phyloP scores from a whole-genome alignment of 2,888 invertebrate genomes.

The Gandaritis pyraliata region DNA sequence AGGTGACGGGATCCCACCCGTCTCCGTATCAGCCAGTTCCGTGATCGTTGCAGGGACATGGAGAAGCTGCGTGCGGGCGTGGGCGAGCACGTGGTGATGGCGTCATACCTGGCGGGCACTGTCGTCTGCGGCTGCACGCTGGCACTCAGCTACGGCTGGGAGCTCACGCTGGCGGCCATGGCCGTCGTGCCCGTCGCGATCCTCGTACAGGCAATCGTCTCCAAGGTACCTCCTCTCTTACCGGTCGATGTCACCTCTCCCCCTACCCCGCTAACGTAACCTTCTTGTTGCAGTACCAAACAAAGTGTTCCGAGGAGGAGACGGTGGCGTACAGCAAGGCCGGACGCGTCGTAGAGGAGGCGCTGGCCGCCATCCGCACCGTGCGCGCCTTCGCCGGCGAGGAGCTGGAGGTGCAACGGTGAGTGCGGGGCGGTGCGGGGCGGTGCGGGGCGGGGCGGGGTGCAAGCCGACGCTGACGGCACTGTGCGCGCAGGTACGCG shows the following conservation, averaged over 20 bases:
- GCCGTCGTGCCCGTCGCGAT: conserved; percentile 90
- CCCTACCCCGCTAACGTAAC: background rate
- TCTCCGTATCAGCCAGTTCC: too few relatives aligned
- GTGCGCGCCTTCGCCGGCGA: conserved; percentile 84
- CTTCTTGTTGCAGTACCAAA: conserved; percentile 80
- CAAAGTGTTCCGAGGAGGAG: conserved; percentile 85
- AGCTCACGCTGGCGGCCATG: conserved; percentile 91
- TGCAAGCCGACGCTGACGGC: conserved; percentile 76
- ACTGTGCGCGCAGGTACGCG: background rate
- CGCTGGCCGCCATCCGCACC: conserved; percentile 85
- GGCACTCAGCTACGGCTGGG: conserved; percentile 92
- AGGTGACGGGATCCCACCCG: too few relatives aligned
- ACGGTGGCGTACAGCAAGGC: conserved; percentile 89
- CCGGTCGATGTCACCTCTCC: too few relatives aligned
- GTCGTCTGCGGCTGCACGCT: conserved; percentile 87
- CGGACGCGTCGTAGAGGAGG: conserved; percentile 90
- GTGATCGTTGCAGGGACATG: conserved; percentile 83
- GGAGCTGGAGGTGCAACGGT: conserved; percentile 84
- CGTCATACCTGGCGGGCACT: conserved; percentile 87
- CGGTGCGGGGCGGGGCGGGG: conserved; percentile 61
- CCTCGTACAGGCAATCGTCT: conserved; percentile 87
- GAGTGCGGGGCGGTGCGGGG: conserved; percentile 46
- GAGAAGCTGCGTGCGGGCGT: conserved; percentile 92
- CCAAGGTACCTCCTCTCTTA: conserved; percentile 83
- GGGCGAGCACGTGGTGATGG: conserved; percentile 91